These are phyloP conservation scores for Platorchestia sp. DNA, from an alignment of 1,140 invertebrate species.

Conservation along the genomic window DNA sequence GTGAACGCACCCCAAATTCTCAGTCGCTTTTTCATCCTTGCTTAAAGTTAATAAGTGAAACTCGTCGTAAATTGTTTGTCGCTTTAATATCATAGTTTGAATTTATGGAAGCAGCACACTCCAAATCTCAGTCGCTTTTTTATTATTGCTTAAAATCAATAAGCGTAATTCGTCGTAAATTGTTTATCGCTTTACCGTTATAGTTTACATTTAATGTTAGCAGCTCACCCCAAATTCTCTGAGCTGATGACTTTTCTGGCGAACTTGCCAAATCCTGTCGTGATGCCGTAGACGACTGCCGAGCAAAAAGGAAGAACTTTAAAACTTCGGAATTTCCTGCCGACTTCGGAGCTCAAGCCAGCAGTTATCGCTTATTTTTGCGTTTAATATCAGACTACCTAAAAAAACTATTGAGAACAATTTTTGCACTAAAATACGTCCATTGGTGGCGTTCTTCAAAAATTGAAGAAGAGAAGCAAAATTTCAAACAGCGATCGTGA, in stretches of 20 bases:
- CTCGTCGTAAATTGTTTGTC: too few relatives aligned
- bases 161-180: too few relatives aligned
- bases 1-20: too few relatives aligned
- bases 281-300: conserved; percentile 81
- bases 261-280: conserved; percentile 85
- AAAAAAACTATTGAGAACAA: neutral
- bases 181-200: too few relatives aligned
- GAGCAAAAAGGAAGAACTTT: neutral
- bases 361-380: neutral
- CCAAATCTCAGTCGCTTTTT: too few relatives aligned
- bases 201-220: too few relatives aligned
- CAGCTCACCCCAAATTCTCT: conserved; percentile 76
- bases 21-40: too few relatives aligned
- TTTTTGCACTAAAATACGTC: neutral
- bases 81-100: too few relatives aligned
- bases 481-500: neutral
- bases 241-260: conserved; percentile 76
- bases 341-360: neutral
- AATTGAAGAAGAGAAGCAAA: neutral
- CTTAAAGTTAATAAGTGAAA: too few relatives aligned
- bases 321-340: neutral
- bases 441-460: neutral
- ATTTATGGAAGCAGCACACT: too few relatives aligned
- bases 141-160: too few relatives aligned
- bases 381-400: neutral